A percentile compares a stretch with the other conserved stretches of the same genome.
phyloP scores from a whole-genome alignment of 1,140 invertebrate species.

The Drosophila pruinosa region DNA sequence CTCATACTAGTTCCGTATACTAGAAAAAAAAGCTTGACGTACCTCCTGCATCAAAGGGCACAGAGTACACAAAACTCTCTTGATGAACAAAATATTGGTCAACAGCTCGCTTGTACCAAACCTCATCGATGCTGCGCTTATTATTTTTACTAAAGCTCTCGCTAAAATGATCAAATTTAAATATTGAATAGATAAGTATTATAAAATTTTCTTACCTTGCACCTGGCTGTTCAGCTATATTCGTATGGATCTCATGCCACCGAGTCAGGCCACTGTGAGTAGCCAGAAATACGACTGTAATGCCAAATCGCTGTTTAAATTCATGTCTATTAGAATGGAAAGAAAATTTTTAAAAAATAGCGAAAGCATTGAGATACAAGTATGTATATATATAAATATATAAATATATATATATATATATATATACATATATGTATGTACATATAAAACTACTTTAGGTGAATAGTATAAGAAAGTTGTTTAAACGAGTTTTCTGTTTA shows the following conservation, averaged over 20 bases:
- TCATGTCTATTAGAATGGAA: slow-evolving; percentile 85
- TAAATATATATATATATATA: not conserved
- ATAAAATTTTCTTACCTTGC: slow-evolving; percentile 56
- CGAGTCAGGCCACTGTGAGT: slow-evolving; percentile 94
- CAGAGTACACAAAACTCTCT: slow-evolving; percentile 93
- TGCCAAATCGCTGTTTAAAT: slow-evolving; percentile 92
- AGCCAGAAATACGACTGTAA: slow-evolving; percentile 92
- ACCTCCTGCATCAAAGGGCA: slow-evolving; percentile 87
- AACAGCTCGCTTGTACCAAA: slow-evolving; percentile 96
- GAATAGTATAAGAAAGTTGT: slow-evolving; percentile 25
- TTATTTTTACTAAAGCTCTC: slow-evolving; percentile 85
- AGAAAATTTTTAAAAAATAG: slow-evolving; percentile 62
- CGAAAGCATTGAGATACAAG: not conserved
- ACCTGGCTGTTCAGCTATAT: slow-evolving; percentile 67
- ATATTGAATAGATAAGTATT: not conserved
- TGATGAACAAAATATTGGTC: slow-evolving; percentile 92
- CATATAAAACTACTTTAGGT: not conserved
- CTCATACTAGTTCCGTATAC: not conserved
- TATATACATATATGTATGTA: slow-evolving; percentile 2
- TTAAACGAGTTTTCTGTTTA: slow-evolving; percentile 83
- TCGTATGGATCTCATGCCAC: slow-evolving; percentile 90
- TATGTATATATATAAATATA: not conserved
- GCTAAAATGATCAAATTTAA: slow-evolving; percentile 54
- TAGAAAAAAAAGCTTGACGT: not conserved
- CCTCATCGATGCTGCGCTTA: slow-evolving; percentile 93